phyloP scores from a whole-genome alignment of 2,113 vertebrate species.

The Pterocles burchelli region DNA sequence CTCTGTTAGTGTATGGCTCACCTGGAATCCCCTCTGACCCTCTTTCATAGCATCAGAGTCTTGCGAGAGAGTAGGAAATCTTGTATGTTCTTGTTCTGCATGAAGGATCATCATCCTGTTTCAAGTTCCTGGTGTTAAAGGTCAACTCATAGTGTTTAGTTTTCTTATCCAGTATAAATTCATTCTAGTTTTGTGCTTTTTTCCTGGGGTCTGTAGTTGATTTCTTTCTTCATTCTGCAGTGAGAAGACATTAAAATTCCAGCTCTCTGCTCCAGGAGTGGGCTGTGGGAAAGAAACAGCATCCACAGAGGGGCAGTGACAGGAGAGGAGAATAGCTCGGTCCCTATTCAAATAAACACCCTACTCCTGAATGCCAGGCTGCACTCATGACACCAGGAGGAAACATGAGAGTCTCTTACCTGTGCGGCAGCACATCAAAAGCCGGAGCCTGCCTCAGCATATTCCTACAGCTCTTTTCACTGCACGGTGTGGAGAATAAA shows the following conservation, averaged over 20 bases:
- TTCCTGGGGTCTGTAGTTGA: background rate
- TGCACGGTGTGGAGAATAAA: background rate
- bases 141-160: background rate
- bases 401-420: background rate
- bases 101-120: background rate
- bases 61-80: background rate
- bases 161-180: background rate
- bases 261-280: background rate
- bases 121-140: background rate
- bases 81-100: background rate
- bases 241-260: background rate
- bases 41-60: background rate
- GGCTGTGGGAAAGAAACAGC: background rate
- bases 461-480: background rate
- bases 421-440: background rate
- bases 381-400: background rate
- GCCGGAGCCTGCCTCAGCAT: background rate
- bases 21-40: background rate
- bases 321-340: background rate
- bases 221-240: background rate
- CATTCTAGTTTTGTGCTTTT: background rate
- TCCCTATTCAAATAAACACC: background rate
- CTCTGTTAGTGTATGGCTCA: background rate
- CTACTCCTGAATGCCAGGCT: background rate
- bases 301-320: background rate